Conservation (phyloP, 2,113 vertebrate genomes). For the Chamaetylas fuelleborni region DNA sequence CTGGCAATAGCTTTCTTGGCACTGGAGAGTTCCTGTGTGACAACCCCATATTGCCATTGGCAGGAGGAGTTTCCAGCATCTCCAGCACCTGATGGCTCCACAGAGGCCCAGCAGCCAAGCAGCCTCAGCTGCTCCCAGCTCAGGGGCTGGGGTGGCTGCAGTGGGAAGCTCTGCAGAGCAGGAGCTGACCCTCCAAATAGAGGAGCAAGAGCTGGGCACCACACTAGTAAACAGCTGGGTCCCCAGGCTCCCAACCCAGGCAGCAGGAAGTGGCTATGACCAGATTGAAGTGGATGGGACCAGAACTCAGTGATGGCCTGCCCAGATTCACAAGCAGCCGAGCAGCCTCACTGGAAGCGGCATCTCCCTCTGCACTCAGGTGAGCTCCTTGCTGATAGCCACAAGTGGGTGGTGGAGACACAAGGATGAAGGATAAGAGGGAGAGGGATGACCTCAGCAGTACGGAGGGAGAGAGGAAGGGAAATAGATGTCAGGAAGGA, state of each 20-base stretch:
- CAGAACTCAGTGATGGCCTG: not conserved
- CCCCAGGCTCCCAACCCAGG: not conserved
- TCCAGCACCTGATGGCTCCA: fast-evolving
- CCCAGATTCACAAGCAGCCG: not conserved
- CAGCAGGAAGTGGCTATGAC: not conserved
- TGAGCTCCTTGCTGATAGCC: not conserved
- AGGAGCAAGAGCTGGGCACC: not conserved
- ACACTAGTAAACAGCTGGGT: not conserved
- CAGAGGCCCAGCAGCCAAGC: not conserved
- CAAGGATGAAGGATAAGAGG: not conserved
- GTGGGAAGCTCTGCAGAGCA: not conserved
- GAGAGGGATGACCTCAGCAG: too few relatives aligned
- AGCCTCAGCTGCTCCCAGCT: not conserved
- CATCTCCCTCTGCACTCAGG: fast-evolving
- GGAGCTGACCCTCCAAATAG: not conserved
- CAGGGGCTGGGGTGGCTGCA: fast-evolving
- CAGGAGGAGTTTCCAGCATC: not conserved
- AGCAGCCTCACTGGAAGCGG: not conserved
- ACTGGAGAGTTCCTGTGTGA: not conserved
- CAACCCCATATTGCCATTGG: not conserved
- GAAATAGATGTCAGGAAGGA: not conserved
- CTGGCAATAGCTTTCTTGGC: not conserved
- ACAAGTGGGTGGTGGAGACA: not conserved
- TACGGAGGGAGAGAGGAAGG: not conserved
- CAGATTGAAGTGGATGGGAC: fast-evolving